Evolutionary conservation across 1,140 invertebrate genomes (phyloP), one percentile per base, ranked within the genome.

Genomic region (Cheumatopsyche charites): DNA sequence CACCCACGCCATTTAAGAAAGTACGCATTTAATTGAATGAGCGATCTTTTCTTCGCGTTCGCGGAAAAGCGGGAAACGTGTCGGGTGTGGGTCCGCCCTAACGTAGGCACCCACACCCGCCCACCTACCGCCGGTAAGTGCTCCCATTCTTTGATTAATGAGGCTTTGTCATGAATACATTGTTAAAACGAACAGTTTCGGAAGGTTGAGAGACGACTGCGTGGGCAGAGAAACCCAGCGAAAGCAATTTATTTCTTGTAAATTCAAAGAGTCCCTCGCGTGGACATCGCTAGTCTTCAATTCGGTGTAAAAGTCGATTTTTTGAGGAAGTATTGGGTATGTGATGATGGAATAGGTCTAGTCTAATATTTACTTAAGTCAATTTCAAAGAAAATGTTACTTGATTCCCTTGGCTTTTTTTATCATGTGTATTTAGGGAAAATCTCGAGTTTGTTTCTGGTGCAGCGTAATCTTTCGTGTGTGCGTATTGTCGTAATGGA

Each of bases 151-250:
- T 58, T 58, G 55, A 58, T 58, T 58, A 58, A 58, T 58, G 55
- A 58, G 55, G 55, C 55, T 58, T 58, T 58, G 55, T 58, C 55
- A 58, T 58, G 55, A 58, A 58, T 58, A 58, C 55, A 58, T 58
- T 58, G 55, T 58, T 58, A 58, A 58, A 58, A 58, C 21, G 55
- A 58, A 58, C 55, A 11, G 55, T 36, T 36, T 36, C 29, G 49
- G 55, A 23, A 23, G 55, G 19, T 9, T 9, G 29, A 13, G 43
- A 47, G 41, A 47, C 12, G 43, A 47, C 41, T 6, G 41, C 5
- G 29, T n/a, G 43, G 43, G 43, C 4, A 47, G 55, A 19, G 23
- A 52, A 52, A 58, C 55, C 25, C 12, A 58, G 55, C 55, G 25
- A 58, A 58, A 58, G 55, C 55, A 58, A 58, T 58, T 58, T 58